Conservation (phyloP, 2,113 vertebrate genomes). For the Etia nguti region DNA sequence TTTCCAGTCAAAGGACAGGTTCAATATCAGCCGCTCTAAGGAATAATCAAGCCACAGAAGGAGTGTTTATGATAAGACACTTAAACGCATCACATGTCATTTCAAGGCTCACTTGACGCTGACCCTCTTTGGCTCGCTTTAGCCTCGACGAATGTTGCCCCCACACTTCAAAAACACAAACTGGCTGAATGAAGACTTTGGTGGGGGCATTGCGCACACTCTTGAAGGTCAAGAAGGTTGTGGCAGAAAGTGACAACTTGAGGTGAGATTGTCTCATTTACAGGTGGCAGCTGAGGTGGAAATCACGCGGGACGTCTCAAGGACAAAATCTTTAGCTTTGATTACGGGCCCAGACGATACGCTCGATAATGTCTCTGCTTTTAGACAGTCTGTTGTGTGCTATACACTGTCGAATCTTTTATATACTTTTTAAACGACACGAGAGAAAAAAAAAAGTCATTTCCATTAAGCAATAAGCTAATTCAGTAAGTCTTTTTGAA, state of each 20-base stretch:
- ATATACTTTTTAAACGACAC: neutral
- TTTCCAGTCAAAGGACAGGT: conserved; percentile 14
- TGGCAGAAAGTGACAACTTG: neutral
- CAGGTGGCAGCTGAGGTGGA: neutral
- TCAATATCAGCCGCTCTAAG: neutral
- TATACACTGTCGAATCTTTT: neutral
- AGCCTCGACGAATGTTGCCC: neutral
- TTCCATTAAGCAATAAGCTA: neutral
- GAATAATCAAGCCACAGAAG: conserved; percentile 38
- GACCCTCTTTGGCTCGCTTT: conserved; percentile 7
- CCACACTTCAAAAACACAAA: conserved; percentile 19
- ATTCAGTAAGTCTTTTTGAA: neutral
- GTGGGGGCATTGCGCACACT: neutral
- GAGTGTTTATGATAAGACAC: conserved; percentile 54
- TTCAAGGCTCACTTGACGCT: conserved; percentile 11
- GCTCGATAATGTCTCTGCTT: neutral
- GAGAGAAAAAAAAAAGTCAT: neutral
- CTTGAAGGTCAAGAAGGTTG: conserved; percentile 22
- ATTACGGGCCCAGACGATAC: neutral
- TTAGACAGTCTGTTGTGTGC: neutral
- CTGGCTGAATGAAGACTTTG: conserved; percentile 10
- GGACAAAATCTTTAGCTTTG: neutral
- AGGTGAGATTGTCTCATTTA: neutral
- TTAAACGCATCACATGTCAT: neutral
- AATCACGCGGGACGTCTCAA: neutral